Base-by-base conservation (phyloP, 2,113 vertebrate genomes). In the Leptobrachium leishanense region DNA sequence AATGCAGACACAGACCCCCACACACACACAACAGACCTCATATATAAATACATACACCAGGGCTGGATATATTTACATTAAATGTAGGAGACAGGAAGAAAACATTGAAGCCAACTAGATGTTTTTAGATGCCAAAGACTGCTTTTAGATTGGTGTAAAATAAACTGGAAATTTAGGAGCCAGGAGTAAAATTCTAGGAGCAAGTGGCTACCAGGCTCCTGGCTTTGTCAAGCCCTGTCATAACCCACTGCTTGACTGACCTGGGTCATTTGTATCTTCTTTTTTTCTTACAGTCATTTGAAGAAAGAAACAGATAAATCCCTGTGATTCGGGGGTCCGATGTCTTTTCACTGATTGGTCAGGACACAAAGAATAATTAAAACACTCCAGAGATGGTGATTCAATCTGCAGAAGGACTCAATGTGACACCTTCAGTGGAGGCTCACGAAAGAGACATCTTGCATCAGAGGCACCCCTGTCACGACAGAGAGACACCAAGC, bases 291-390 rank as follows among this genome's bases (percentile, higher is more conserved):
- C 84, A 98, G 97, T 91, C 97, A 98, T 92, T 92, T 98, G 94
- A 98, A 99, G 92, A 99, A 99, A 87, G 97, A 99, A 87, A 98
- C 95, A 67, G 97, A 99, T 92, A 99, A 99, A 91, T 94, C 96
- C 84, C 95, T 99, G 94, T 99, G 95, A 96, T 89, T 90, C 80
- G 85, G 68, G 84, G 85, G 83, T 83, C 72, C 87, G 84, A 83
- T 81, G 85, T 84, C 84, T 86, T 85, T 84, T 84, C 46, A 70
- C 82, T 55, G 82, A 74, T 84, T 81, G 84, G 75, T 46, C 65
- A 72, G 67, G 59, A 53, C 41, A 63, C 31, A 44, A 76, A 42
- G 62, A 55, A 40, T 74, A 82, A 50, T 4, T 4, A 50, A 77
- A 83, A 68, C 43, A 54, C 79, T 55, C 40, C 70, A 72, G 46